phyloP scores from a whole-genome alignment of 2,113 vertebrate species.

The Anthoscopus minutus region DNA sequence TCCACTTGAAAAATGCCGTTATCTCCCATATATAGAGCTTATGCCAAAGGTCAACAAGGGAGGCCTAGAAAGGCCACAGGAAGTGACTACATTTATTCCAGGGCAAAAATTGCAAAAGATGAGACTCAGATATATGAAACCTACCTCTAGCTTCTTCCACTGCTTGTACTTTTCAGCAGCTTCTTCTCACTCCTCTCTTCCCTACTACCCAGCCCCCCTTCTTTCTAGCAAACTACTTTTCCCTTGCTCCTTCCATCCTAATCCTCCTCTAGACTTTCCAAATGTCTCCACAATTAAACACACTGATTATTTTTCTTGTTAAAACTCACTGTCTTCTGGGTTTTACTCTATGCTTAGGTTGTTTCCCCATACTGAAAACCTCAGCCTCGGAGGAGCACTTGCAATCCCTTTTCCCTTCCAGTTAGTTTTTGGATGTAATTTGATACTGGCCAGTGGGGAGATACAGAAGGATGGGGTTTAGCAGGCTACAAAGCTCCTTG shows the following conservation, averaged over 20 bases:
- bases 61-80: not conserved
- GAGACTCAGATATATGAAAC: not conserved
- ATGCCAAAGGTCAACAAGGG: not conserved
- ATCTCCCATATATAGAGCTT: not conserved
- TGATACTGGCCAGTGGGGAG: not conserved
- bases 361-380: not conserved
- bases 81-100: not conserved
- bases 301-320: fast-evolving
- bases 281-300: not conserved
- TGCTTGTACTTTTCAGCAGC: not conserved
- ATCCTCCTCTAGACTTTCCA: not conserved
- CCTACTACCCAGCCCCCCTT: not conserved
- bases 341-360: not conserved
- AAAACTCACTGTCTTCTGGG: not conserved
- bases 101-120: not conserved
- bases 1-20: not conserved
- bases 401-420: not conserved
- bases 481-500: not conserved
- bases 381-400: not conserved
- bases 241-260: not conserved
- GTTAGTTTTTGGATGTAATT: not conserved
- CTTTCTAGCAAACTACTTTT: not conserved
- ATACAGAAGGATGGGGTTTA: not conserved
- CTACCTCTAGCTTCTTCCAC: not conserved
- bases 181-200: not conserved